Conservation (phyloP, 2,797 vertebrate species). For the Myripristis jacobus region DNA sequence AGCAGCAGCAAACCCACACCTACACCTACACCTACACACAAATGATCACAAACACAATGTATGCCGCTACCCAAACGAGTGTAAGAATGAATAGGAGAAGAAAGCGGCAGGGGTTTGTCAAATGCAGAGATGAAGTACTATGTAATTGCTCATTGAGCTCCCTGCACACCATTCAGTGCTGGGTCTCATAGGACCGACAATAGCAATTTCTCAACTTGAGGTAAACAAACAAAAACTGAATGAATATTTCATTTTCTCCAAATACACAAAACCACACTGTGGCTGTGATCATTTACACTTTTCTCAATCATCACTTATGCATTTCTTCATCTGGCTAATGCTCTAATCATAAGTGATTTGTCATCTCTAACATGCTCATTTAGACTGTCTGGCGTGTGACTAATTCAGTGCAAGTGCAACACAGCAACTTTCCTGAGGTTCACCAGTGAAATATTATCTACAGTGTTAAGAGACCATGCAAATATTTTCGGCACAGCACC, state of each 20-base stretch:
- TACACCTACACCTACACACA: conserved; percentile 29
- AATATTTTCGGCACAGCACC: conserved; percentile 65
- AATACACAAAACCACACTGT: conserved; percentile 64
- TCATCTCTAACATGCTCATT: conserved; percentile 74
- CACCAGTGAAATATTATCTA: conserved; percentile 64
- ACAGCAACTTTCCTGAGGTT: conserved; percentile 58
- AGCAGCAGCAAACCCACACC: background rate
- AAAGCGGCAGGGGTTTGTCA: conserved; percentile 51
- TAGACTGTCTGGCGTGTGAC: conserved; percentile 66
- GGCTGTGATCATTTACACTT: conserved; percentile 60
- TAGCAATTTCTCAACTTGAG: conserved; percentile 56
- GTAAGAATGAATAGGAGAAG: conserved; percentile 44
- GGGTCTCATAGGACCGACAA: conserved; percentile 59
- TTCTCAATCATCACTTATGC: conserved; percentile 77
- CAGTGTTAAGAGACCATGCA: conserved; percentile 58
- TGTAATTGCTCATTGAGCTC: conserved; percentile 49
- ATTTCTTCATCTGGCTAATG: conserved; percentile 81
- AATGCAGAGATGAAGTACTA: conserved; percentile 48
- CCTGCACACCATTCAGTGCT: conserved; percentile 47
- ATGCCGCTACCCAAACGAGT: conserved; percentile 57
- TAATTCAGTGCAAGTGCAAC: conserved; percentile 65
- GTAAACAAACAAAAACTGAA: conserved; percentile 73
- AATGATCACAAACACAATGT: conserved; percentile 34
- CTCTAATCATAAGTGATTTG: conserved; percentile 79
- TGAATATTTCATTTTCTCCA: conserved; percentile 72